Base-by-base conservation (phyloP, 2,113 vertebrate genomes). In the Mus spicilegus region DNA sequence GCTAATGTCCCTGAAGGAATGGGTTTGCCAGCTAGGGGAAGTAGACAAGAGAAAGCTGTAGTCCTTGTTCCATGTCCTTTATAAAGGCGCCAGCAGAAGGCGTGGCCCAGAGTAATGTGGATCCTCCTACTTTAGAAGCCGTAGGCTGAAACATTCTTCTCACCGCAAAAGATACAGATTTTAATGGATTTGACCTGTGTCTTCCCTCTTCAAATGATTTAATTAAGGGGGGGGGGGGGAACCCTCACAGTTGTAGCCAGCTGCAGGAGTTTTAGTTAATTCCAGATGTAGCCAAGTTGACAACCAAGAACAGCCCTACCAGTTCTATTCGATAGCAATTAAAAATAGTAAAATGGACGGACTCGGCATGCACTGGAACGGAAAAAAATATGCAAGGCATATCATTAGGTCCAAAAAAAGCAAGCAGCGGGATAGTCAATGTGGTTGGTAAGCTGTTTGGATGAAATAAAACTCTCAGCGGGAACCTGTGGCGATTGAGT, bases 321-420 rank as follows among this genome's bases (percentile, higher is more conserved):
- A 42, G 67, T 95, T 73, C 88, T 81, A 96, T 46, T 77, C 90
- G 20, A 76, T 2, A 65, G 58, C 36, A 91, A 49, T 77, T 90
- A 78, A 90, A 95, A 94, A 65, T 76, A 92, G 39, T 73, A 39
- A 95, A 81, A 80, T 56, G 28, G 13, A 72, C 14, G 28, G 13
- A 72, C 14, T 67, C 84, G 36, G 54, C 77, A 76, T 75, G 19
- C 16, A 84, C 58, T 88, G 11, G 67, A 33, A 72, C 65, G 65
- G 46, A 89, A 94, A 95, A 95, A n/a, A 63, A 89, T 95, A 63
- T 36, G 10, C 67, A 78, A 75, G 76, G 81, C 16, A 49, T 70
- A 63, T 51, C 90, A 46, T 90, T 97, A 89, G 93, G 73, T 95
- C 8, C 14, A 82, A 77, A 77, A 90, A 95, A 95, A 61, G 33